Conservation (phyloP, 1,140 invertebrate species). For the Hycleus cichorii region DNA sequence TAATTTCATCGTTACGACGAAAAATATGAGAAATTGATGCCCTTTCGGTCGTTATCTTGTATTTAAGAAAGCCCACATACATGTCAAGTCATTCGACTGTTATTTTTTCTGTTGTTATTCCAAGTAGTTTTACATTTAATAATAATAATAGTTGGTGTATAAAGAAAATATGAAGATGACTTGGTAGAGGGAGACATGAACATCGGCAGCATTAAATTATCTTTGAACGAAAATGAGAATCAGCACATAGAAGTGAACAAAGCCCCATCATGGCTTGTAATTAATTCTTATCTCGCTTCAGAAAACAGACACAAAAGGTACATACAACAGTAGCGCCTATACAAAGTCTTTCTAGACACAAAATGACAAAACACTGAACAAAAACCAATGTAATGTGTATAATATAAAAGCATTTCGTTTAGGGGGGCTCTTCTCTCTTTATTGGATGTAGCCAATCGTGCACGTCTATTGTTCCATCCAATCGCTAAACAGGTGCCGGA, state of each 20-base stretch:
- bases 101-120: neutral
- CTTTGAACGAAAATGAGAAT: conserved; percentile 30
- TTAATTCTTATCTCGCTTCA: conserved; percentile 40
- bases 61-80: too few relatives aligned
- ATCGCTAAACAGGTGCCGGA: conserved; percentile 33
- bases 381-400: conserved; percentile 37
- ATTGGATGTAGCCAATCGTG: conserved; percentile 36
- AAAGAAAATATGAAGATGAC: conserved; percentile 1
- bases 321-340: conserved; percentile 29
- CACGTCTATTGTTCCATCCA: conserved; percentile 35
- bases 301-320: conserved; percentile 32
- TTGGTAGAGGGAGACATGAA: conserved; percentile 1
- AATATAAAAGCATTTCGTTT: conserved; percentile 12
- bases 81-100: neutral
- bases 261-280: conserved; percentile 37
- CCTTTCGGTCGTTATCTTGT: too few relatives aligned
- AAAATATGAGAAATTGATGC: neutral
- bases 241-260: conserved; percentile 29
- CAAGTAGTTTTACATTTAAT: neutral
- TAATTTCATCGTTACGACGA: conserved; percentile 14
- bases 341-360: conserved; percentile 38
- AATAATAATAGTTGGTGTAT: conserved; percentile 1
- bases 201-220: conserved; percentile 29
- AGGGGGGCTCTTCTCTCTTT: conserved; percentile 14
- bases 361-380: conserved; percentile 39